Conservation (phyloP, 1,140 invertebrate species). For the Rhyacophila brunnea region DNA sequence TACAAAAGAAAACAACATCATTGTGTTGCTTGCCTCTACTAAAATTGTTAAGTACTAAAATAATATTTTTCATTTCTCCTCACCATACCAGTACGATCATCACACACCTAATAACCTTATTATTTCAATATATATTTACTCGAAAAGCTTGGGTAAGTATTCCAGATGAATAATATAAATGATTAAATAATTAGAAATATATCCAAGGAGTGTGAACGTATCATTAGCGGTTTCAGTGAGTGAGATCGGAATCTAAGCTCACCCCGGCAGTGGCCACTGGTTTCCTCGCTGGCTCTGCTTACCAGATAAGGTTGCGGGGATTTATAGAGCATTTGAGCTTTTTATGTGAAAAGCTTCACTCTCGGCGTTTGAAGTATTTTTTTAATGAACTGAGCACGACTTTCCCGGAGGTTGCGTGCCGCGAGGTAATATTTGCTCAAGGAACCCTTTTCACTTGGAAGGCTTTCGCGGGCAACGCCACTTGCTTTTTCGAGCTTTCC, state of each 20-base stretch:
- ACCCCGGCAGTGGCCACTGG: neutral
- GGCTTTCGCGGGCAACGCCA: neutral
- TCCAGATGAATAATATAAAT: too few relatives aligned
- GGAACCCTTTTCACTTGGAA: constrained; percentile 2
- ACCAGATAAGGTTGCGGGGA: constrained; percentile 4
- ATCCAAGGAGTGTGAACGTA: too few relatives aligned
- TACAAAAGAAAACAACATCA: too few relatives aligned
- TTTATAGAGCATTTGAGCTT: constrained; percentile 1
- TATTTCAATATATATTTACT: too few relatives aligned
- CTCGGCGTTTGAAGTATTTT: constrained; percentile 2
- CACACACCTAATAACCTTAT: too few relatives aligned
- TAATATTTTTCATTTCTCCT: too few relatives aligned
- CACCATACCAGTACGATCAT: too few relatives aligned
- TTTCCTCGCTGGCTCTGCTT: constrained; percentile 7
- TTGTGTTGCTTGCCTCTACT: too few relatives aligned
- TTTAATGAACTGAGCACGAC: constrained; percentile 12
- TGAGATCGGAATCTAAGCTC: constrained; percentile 13
- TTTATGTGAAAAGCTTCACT: constrained; percentile 5
- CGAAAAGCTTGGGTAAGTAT: too few relatives aligned
- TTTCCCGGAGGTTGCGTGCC: constrained; percentile 6
- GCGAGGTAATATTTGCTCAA: constrained; percentile 10
- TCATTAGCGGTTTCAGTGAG: neutral
- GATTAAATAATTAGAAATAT: too few relatives aligned
- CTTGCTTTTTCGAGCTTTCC: neutral
- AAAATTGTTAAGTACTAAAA: too few relatives aligned